Base-by-base conservation (phyloP, 2,113 vertebrate genomes). In the Petrocephalus microphthalmus region DNA sequence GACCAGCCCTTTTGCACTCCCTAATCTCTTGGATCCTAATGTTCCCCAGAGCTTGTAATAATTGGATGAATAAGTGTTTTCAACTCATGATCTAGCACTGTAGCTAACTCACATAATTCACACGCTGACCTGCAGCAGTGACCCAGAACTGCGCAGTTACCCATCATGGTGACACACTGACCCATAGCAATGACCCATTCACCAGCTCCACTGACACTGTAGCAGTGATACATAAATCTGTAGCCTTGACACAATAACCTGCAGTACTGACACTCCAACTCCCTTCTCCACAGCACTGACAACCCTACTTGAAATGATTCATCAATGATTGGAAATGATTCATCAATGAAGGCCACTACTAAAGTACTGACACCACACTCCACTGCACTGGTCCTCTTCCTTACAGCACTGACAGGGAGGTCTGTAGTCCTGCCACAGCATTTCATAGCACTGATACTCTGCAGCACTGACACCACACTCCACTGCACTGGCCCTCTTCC, bases 181-280 rank as follows among this genome's bases (percentile, higher is more conserved):
- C 81, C 81, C 45, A n/a, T 47, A 83, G 81, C 45, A 49, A 20
- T 83, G 81, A 83, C 81, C 20, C 81, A 47, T 11, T 49, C 81
- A n/a, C 81, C 81, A 83, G 81, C 45, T 22, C 42, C 45, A 83
- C 81, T 83, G 81, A 49, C 81, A 83, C 74, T 81, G 74, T 20
- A 81, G 19, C 74, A 81, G 33, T 81, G 74, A 45, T 45, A 81
- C 37, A 42, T 45, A 42, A 45, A 15, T 45, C 74, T 45, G 74
- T 81, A 81, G 37, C 74, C 29, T 45, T 81, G 74, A 20, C 74
- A 81, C 74, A 81, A 42, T 45, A 45, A 37, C 19, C 17, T 81
- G 37, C 42, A 81, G 20, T 22, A 81, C 74, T 45, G 74, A 81
- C 74, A 81, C 74, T 42, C 19, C 42, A 10, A 29, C 37, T 45